These are phyloP conservation scores for Dipodomys spectabilis DNA, from an alignment of 2,113 vertebrate genomes.

Conservation along the genomic window DNA sequence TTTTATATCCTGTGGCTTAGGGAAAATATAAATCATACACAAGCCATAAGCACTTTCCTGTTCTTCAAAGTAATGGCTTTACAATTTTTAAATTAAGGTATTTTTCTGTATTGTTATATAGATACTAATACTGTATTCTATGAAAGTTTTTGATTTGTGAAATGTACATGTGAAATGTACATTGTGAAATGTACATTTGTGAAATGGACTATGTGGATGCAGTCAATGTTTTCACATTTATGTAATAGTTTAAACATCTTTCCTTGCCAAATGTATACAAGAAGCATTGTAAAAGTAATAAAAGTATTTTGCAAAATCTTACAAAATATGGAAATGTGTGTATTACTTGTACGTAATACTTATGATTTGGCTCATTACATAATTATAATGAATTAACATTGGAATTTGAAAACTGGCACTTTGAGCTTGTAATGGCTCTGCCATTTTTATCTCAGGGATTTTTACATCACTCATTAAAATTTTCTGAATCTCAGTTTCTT, in stretches of 20 bases:
- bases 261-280: constrained; percentile 1
- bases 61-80: not conserved
- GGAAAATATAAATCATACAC: not conserved
- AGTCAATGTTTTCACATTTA: not conserved
- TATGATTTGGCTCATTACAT: constrained; percentile 9
- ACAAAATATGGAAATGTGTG: not conserved
- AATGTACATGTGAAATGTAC: not conserved
- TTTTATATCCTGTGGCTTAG: constrained; percentile 43
- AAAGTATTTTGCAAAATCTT: constrained; percentile 42
- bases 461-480: constrained; percentile 16
- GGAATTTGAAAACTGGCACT: constrained; percentile 32
- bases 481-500: constrained; percentile 46
- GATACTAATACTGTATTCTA: not conserved
- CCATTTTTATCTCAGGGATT: not conserved
- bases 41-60: not conserved
- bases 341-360: constrained; percentile 5
- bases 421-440: not conserved
- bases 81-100: not conserved
- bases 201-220: not conserved
- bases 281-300: constrained; percentile 38
- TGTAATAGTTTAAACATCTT: constrained; percentile 28
- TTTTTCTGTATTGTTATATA: not conserved
- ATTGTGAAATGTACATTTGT: not conserved
- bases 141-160: constrained; percentile 1
- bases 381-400: constrained; percentile 20